These are phyloP conservation scores for Corythaixoides concolor DNA, from an alignment of 2,113 vertebrate genomes.

Conservation along the genomic window DNA sequence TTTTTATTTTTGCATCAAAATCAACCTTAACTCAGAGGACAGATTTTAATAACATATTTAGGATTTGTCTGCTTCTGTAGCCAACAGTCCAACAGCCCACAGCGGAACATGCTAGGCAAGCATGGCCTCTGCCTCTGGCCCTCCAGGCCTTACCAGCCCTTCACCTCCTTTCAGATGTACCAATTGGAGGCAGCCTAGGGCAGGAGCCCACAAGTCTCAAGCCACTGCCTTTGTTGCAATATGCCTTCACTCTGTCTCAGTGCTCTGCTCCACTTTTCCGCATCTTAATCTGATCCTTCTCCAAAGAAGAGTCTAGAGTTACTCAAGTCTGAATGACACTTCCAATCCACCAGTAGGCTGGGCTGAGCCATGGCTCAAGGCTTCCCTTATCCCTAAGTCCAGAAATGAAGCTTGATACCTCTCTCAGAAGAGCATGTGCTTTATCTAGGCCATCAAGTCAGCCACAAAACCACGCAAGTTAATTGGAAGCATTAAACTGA, in stretches of 20 bases:
- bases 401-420: constrained; percentile 5
- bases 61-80: neutral
- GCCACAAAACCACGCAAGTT: constrained; percentile 20
- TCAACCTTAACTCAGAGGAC: neutral
- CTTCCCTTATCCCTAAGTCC: constrained; percentile 1
- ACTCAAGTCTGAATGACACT: neutral
- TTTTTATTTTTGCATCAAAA: neutral
- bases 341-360: neutral
- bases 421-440: neutral
- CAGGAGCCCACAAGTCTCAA: neutral
- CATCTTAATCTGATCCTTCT: neutral
- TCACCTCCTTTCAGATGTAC: neutral
- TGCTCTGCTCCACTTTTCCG: neutral
- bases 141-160: neutral
- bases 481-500: constrained; percentile 53
- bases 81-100: neutral
- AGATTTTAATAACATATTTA: neutral
- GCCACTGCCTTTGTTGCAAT: neutral
- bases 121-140: neutral
- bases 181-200: neutral
- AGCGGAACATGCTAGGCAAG: neutral
- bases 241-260: neutral
- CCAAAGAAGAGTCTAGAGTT: neutral
- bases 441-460: constrained; percentile 33
- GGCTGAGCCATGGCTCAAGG: neutral